Evolutionary conservation across 2,888 invertebrate species (phyloP), one percentile per base, ranked within the genome.

Genomic region (Pseudococcus longispinus): DNA sequence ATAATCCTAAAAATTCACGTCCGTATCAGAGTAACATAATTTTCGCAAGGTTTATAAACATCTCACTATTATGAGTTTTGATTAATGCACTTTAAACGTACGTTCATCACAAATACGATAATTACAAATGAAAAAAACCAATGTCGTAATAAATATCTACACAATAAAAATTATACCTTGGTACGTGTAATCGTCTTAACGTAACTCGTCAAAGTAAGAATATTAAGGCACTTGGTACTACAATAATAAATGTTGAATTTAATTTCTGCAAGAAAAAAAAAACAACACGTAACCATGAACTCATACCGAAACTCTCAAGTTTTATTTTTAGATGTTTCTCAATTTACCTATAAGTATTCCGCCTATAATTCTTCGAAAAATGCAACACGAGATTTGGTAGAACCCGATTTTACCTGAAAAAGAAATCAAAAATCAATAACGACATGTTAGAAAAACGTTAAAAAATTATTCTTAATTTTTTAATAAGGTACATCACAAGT

Each of bases 321-420:
- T 37, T 9, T 37, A 37, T 37, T 51, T 42, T 42, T n/a, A 80
- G n/a, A 42, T 42, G 9, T 29, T 42, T 80, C 42, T 42, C 15
- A 80, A 37, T 20, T 20, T 80, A 37, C 77, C 29, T 20, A 1
- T 11, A 20, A 15, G 20, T 42, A 29, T 42, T 26, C 20, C 8
- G 20, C 32, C 65, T 87, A 98, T 89, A 98, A 93, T 90, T 98
- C 98, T 91, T 99, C 98, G 91, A 98, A 99, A 92, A 98, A 97
- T 85, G 98, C 97, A 84, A 98, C 97, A 88, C 98, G 93, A 29
- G 97, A 96, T 92, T 96, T 96, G 1, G 98, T 96, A 87, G 98
- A 96, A 85, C 98, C 98, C 84, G 97, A 96, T 90, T 96, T 96
- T 88, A 98, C 95, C 92, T 93, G 37, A 90, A 91, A 91, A 88